Evolutionary conservation across 2,797 vertebrate species (phyloP).

Genomic region (Melanitta fusca): DNA sequence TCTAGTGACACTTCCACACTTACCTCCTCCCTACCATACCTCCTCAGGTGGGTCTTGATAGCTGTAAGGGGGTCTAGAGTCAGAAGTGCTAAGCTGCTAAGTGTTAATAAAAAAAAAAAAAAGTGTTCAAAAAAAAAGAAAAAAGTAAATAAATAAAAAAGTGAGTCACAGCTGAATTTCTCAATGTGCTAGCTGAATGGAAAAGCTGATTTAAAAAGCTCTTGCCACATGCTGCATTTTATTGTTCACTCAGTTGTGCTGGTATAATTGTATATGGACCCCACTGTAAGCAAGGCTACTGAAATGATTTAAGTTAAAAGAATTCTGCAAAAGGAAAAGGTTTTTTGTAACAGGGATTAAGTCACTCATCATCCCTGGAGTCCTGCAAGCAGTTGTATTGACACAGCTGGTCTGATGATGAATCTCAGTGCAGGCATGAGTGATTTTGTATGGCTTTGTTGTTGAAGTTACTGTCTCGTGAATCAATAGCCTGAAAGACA

Average conservation of each 20-base stretch:
- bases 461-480: neutral
- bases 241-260: neutral
- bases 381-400: neutral
- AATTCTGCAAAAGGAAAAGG: neutral
- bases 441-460: neutral
- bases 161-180: slow-evolving; percentile 23
- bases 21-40: neutral
- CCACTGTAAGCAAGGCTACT: neutral
- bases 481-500: neutral
- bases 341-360: neutral
- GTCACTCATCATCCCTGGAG: neutral
- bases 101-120: neutral
- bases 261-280: neutral
- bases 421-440: neutral
- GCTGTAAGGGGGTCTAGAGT: neutral
- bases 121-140: neutral
- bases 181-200: neutral
- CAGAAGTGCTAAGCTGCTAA: neutral
- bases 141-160: neutral
- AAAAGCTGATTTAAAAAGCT: slow-evolving; percentile 3
- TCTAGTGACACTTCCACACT: neutral
- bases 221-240: neutral
- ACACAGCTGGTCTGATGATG: neutral
- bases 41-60: neutral
- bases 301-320: neutral